phyloP scores from a whole-genome alignment of 2,888 invertebrate species.

The Platypus cylindrus region DNA sequence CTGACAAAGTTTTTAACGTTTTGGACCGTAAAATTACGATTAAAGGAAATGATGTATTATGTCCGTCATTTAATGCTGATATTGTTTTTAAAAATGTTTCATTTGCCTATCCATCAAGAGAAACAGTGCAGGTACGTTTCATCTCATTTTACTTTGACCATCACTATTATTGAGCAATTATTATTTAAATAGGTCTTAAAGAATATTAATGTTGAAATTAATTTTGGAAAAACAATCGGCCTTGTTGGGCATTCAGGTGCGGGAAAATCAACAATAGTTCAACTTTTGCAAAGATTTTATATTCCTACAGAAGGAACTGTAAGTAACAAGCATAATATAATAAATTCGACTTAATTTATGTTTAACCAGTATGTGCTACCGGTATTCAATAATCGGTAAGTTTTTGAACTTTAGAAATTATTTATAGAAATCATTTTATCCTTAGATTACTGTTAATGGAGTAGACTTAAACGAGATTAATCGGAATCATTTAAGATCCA shows the following conservation, averaged over 20 bases:
- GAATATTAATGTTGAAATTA: constrained; percentile 51
- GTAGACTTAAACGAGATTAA: constrained; percentile 56
- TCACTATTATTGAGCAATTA: no score
- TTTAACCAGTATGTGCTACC: no score
- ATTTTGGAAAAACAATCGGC: constrained; percentile 62
- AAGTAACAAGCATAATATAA: no score
- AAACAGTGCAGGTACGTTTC: constrained; percentile 50
- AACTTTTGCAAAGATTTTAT: constrained; percentile 60
- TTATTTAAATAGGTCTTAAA: constrained; percentile 44
- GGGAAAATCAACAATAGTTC: constrained; percentile 69
- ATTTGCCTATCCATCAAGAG: constrained; percentile 69
- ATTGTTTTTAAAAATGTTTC: constrained; percentile 57
- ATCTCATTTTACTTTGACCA: no score
- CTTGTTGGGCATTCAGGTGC: constrained; percentile 60
- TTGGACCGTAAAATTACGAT: constrained; percentile 62
- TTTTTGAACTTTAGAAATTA: no score
- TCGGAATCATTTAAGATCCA: constrained; percentile 59
- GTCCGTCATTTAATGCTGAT: constrained; percentile 45
- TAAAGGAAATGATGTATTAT: constrained; percentile 46
- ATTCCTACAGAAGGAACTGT: constrained; percentile 53
- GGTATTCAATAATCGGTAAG: no score
- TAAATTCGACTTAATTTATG: no score
- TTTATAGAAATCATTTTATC: neutral
- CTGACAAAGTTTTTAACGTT: constrained; percentile 58
- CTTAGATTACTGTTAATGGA: constrained; percentile 50